These are phyloP conservation scores for Hyles vespertilio DNA, from an alignment of 1,140 invertebrate species.

Conservation along the genomic window DNA sequence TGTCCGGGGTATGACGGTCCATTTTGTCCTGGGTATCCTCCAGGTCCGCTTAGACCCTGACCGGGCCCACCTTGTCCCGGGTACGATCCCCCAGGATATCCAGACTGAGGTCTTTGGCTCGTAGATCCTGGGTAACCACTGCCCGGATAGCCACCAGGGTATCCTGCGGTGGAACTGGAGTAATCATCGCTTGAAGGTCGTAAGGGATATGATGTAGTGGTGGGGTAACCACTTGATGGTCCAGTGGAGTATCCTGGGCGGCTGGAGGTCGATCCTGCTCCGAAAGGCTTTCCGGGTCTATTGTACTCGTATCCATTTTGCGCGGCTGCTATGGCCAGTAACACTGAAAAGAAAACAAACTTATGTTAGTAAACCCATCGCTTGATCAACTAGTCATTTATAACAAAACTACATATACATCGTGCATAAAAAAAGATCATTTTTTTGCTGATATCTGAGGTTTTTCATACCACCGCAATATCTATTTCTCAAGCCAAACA, in stretches of 20 bases:
- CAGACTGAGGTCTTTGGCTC: constrained; percentile 30
- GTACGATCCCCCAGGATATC: constrained; percentile 31
- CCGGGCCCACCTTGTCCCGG: constrained; percentile 25
- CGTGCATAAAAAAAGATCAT: too few relatives aligned
- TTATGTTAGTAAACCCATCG: constrained; percentile 7
- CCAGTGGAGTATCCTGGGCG: constrained; percentile 36
- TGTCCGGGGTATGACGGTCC: constrained; percentile 7
- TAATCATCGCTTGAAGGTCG: constrained; percentile 22
- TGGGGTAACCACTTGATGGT: constrained; percentile 34
- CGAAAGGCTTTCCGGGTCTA: constrained; percentile 70
- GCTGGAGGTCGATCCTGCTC: constrained; percentile 36
- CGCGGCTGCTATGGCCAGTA: constrained; percentile 51
- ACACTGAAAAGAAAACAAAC: constrained; percentile 45
- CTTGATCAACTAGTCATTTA: too few relatives aligned
- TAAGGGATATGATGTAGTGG: constrained; percentile 23
- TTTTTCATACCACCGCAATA: too few relatives aligned
- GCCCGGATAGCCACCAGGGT: constrained; percentile 41
- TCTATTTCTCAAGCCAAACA: too few relatives aligned
- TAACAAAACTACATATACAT: too few relatives aligned
- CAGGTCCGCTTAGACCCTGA: constrained; percentile 13
- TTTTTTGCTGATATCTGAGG: too few relatives aligned
- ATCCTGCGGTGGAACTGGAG: constrained; percentile 24
- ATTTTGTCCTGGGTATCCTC: constrained; percentile 21
- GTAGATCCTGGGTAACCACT: constrained; percentile 36
- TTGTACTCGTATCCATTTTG: constrained; percentile 77